A percentile compares a stretch with the other conserved stretches of the same genome.
Conservation (phyloP, 2,113 vertebrate species). For the Coreoperca whiteheadi region DNA sequence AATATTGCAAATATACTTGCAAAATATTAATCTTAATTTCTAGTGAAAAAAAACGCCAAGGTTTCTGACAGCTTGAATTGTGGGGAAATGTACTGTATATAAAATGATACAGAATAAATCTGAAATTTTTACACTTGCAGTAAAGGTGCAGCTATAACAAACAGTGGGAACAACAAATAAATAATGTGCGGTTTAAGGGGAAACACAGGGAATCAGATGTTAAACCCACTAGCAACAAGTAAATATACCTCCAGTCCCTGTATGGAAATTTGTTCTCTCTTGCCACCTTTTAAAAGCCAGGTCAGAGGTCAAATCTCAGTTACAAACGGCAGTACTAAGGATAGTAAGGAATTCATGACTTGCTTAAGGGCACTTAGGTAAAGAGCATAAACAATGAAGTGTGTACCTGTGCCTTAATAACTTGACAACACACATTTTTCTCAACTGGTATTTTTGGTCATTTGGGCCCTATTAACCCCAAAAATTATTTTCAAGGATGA, state of each 20-base stretch:
- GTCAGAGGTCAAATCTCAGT: conserved; percentile 20
- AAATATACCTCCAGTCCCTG: conserved; percentile 5
- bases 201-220: neutral
- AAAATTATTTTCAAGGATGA: neutral
- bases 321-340: neutral
- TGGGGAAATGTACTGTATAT: too few species aligned
- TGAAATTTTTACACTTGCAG: neutral
- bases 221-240: neutral
- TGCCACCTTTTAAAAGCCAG: conserved; percentile 6
- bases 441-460: neutral
- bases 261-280: neutral
- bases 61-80: too few species aligned
- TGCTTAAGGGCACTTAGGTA: neutral
- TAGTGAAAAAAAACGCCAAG: neutral
- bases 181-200: neutral
- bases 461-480: neutral
- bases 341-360: neutral
- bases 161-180: neutral
- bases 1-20: neutral
- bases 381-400: neutral
- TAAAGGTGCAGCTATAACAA: too few species aligned
- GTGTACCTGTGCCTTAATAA: neutral
- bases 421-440: neutral
- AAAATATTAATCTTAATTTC: neutral
- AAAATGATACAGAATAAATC: neutral